Percentiles rank a stretch among this genome's conserved stretches.
phyloP scores from a whole-genome alignment of 2,888 invertebrate genomes.

The Diarsia dahlii region DNA sequence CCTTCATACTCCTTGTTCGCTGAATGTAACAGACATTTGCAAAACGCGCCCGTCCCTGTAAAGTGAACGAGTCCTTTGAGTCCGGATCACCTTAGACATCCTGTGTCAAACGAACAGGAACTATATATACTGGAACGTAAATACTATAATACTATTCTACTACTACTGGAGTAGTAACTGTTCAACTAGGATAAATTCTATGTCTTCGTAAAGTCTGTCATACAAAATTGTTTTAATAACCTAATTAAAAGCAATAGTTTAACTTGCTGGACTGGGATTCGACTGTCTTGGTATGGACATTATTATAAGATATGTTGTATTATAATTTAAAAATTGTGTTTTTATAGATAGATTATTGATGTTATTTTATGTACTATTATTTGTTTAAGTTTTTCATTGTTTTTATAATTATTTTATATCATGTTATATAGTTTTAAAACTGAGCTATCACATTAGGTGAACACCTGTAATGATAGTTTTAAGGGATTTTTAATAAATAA shows the following conservation, averaged over 20 bases:
- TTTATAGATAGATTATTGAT: too few species aligned
- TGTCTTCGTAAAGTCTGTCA: background rate
- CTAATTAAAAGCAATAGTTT: background rate
- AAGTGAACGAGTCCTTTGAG: conserved; percentile 72
- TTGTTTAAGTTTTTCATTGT: too few species aligned
- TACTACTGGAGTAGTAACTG: background rate
- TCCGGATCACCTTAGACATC: conserved; percentile 60
- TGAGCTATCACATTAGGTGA: too few species aligned
- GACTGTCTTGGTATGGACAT: too few species aligned
- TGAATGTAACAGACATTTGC: conserved; percentile 61
- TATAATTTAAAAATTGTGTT: too few species aligned
- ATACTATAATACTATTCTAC: conserved; percentile 20
- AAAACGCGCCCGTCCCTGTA: conserved; percentile 70
- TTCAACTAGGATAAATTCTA: background rate
- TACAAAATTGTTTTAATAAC: background rate
- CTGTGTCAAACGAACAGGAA: conserved; percentile 48
- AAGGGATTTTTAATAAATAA: too few species aligned
- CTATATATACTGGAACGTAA: conserved; percentile 27
- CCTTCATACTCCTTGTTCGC: conserved; percentile 10
- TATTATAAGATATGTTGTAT: too few species aligned
- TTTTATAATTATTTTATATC: too few species aligned
- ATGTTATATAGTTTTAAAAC: too few species aligned
- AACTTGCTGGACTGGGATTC: too few species aligned
- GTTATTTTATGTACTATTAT: too few species aligned
- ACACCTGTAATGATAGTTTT: too few species aligned